Evolutionary conservation across 2,113 vertebrate genomes (phyloP), one percentile per base, ranked within the genome.

Genomic region (Emydocephalus ijimae): DNA sequence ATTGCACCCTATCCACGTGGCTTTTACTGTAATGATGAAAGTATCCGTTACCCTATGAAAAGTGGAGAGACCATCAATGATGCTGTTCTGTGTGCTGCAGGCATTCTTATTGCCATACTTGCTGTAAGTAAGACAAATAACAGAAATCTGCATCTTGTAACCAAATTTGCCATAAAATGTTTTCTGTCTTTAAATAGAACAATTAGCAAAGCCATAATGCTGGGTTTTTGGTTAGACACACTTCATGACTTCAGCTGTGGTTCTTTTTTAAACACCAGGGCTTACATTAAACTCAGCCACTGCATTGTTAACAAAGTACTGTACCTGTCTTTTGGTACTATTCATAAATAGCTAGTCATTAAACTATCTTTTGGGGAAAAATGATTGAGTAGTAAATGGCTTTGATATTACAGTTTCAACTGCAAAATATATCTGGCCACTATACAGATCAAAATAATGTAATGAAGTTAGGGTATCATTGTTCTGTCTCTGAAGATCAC

Each of bases 21-120:
- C 81, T 99, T 99, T 98, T 99, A 99, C 97, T 99, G 99, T 94
- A 96, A 97, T 0, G 99, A 99, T 0, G 98, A 99, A 96, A 99
- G 99, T 97, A 99, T 99, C 98, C 98, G 98, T 98, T 99, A 98
- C 97, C 99, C 99, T 1, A 96, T 97, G 98, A 99, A 99, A 98
- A 98, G 98, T 1, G 98, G 98, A 94, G 99, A 99, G 96, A 99
- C 99, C 29, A 99, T 99, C 97, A 99, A 98, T 1, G 99, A 99
- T 0, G 98, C 98, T 6, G 98, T 99, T 97, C 98, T 99, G 94
- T 98, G 98, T 94, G 98, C 99, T 29, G 99, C 98, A 43, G 99
- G 99, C 97, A 99, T 99, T 96, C 98, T 99, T 97, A 99, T 99
- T 57, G 98, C 97, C 97, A 98, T 99, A 97, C 98, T 99, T 1